Evolutionary conservation across 2,113 vertebrate genomes (phyloP), one percentile per base, ranked within the genome.

Genomic region (Datnioides undecimradiatus): DNA sequence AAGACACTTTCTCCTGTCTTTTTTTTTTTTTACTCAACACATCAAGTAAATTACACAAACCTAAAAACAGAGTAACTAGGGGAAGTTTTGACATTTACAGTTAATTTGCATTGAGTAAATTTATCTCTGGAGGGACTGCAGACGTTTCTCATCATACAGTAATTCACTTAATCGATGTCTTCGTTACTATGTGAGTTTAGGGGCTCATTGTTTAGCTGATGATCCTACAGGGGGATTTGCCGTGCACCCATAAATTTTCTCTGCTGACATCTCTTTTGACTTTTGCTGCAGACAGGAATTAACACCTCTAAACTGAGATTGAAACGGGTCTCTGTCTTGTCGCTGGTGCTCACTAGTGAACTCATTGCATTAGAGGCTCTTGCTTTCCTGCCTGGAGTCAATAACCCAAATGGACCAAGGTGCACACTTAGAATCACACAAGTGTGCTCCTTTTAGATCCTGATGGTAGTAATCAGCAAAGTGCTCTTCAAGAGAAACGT

Each of bases 401-500:
- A 93, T 92, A 90, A 79, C 36, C 45, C 65, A 90, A 88, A 90
- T 85, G 82, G 78, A 92, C 74, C 10, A 23, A 85, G 76, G 83
- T 25, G 43, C 14, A 74, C 71, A 68, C 60, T 80, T 54, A 80
- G 80, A 78, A 78, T 45, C 27, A 55, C 65, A 72, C 34, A 60
- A 69, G 55, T 10, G 52, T n/a, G n/a, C n/a, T 69, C 55, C 79
- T 83, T 77, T 58, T 55, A 75, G 27, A 76, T 76, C 46, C 52
- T 9, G 64, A 71, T 85, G 65, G 54, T 87, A 71, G 79, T 80
- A 92, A 93, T 93, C 84, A 91, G 80, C 55, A 88, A 89, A 93
- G 90, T 93, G 89, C 90, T 84, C 70, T 46, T 86, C 76, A 41
- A 86, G 74, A 85, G 34, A 73, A 65, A 74, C 57, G 48, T 41